phyloP scores from a whole-genome alignment of 1,140 invertebrate genomes.

The Drosophila nebulosa region DNA sequence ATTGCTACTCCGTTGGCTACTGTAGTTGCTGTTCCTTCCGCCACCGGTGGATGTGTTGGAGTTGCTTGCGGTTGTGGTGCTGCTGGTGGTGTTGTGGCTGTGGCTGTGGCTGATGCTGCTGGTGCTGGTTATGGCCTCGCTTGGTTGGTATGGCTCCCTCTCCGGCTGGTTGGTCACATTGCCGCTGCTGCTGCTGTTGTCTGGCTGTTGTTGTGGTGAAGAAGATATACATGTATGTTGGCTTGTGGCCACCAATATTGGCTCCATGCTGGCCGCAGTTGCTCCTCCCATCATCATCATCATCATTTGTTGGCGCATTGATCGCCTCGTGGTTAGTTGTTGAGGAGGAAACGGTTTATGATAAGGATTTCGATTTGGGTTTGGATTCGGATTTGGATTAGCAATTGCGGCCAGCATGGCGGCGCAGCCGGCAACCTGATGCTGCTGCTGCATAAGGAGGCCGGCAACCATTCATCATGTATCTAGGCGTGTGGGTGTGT shows the following conservation, averaged over 20 bases:
- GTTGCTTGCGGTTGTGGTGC: constrained; percentile 12
- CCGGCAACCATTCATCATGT: constrained; percentile 80
- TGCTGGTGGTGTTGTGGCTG: background rate
- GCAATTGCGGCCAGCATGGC: constrained; percentile 71
- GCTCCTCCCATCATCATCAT: constrained; percentile 28
- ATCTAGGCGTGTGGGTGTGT: constrained; percentile 73
- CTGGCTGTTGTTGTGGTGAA: constrained; percentile 72
- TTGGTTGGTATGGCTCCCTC: background rate
- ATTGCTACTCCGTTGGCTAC: constrained; percentile 23
- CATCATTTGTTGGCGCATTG: constrained; percentile 14
- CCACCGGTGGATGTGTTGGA: background rate
- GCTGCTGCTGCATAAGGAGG: constrained; percentile 64
- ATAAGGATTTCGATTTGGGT: constrained; percentile 30
- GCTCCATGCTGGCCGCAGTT: constrained; percentile 68
- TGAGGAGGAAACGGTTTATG: background rate
- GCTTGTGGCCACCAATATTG: constrained; percentile 47
- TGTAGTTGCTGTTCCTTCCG: constrained; percentile 30
- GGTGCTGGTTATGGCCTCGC: background rate
- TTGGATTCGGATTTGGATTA: constrained; percentile 38
- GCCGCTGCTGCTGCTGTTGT: constrained; percentile 29
- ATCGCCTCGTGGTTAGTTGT: constrained; percentile 8
- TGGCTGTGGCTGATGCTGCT: background rate
- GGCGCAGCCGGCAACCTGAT: constrained; percentile 60
- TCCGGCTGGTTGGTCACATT: constrained; percentile 24
- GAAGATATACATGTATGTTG: constrained; percentile 71